Evolutionary conservation across 2,113 vertebrate genomes (phyloP).

Genomic region (Petaurus breviceps): DNA sequence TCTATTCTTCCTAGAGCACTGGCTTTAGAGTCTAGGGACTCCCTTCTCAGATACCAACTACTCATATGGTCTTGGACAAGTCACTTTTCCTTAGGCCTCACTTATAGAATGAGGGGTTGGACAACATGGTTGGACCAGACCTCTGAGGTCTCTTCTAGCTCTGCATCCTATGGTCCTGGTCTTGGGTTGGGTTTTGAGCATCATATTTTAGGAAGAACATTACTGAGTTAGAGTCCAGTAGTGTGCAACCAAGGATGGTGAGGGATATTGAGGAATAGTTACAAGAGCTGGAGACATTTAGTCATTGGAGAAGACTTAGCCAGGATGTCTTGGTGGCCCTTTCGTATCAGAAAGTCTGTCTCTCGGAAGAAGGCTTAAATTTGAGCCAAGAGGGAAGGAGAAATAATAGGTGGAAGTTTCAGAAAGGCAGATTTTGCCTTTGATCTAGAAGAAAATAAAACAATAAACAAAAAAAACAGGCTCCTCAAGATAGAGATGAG

Average conservation of each 20-base stretch:
- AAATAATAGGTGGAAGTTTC: not conserved
- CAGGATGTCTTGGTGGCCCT: not conserved
- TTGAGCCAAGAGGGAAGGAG: not conserved
- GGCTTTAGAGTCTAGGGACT: not conserved
- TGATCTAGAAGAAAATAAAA: not conserved
- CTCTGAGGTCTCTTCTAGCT: not conserved
- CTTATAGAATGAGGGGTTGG: not conserved
- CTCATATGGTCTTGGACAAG: not conserved
- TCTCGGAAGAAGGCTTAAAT: not conserved
- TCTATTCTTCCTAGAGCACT: not conserved
- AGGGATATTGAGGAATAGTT: not conserved
- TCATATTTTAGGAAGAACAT: not conserved
- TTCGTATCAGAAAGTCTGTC: not conserved
- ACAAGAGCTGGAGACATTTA: not conserved
- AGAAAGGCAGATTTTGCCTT: not conserved
- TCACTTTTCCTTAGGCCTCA: not conserved
- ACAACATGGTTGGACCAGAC: too few species aligned
- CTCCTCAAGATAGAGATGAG: not conserved
- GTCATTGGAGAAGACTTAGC: not conserved
- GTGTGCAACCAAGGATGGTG: not conserved
- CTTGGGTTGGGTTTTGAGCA: not conserved
- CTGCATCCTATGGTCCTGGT: not conserved
- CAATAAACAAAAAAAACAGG: not conserved
- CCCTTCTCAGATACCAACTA: not conserved
- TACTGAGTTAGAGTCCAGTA: not conserved